A percentile compares a stretch with the other conserved stretches of the same genome.
Evolutionary conservation across 2,797 vertebrate species (phyloP).

Genomic region (Choloepus didactylus): DNA sequence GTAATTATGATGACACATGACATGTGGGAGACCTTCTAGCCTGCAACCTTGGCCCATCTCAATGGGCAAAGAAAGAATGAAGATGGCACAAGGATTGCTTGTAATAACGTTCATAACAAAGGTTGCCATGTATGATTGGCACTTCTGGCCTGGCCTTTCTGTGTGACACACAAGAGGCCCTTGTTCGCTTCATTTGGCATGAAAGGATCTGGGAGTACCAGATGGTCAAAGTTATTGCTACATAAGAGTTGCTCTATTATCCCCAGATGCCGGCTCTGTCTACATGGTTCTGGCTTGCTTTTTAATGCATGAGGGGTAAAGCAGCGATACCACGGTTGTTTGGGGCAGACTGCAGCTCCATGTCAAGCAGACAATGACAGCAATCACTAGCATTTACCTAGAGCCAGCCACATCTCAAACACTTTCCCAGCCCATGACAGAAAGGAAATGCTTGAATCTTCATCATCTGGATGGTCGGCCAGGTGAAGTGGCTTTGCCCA

Average conservation of each 20-base stretch:
- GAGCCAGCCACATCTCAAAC: background rate
- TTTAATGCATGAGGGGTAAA: too few relatives aligned
- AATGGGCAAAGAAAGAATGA: background rate
- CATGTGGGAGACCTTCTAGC: background rate
- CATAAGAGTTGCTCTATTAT: background rate
- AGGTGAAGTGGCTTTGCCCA: background rate
- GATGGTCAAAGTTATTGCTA: background rate
- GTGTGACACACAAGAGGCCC: fast-evolving
- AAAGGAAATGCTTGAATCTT: background rate
- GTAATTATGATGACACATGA: too few relatives aligned
- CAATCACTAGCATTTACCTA: fast-evolving
- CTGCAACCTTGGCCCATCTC: background rate
- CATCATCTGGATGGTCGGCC: background rate
- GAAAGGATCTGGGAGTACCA: background rate
- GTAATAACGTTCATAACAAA: fast-evolving
- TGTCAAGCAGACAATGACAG: fast-evolving
- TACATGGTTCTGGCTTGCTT: background rate
- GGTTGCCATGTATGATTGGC: background rate
- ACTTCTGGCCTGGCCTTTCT: background rate
- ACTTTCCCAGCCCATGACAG: background rate
- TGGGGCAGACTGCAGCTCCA: background rate
- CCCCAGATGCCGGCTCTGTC: background rate
- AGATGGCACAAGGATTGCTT: background rate
- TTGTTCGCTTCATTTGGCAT: background rate
- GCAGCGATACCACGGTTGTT: too few relatives aligned